Evolutionary conservation across 2,888 invertebrate genomes (phyloP).

Genomic region (Syritta pipiens): DNA sequence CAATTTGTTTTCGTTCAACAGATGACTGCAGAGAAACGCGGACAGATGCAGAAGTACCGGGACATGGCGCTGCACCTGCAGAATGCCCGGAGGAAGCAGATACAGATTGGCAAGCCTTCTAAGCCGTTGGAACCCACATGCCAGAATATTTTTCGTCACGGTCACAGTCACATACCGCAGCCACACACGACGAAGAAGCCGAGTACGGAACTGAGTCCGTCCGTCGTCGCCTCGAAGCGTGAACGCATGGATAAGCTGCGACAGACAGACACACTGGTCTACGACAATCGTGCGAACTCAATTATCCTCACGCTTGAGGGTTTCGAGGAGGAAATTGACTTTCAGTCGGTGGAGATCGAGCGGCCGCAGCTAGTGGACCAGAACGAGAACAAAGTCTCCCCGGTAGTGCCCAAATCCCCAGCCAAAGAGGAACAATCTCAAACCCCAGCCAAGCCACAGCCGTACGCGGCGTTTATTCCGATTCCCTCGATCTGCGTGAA

Average conservation of each 20-base stretch:
- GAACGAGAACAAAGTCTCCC: slow-evolving; percentile 55
- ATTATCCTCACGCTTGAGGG: slow-evolving; percentile 69
- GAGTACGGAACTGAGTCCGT: slow-evolving; percentile 7
- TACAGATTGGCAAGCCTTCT: neutral
- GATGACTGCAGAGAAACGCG: slow-evolving; percentile 76
- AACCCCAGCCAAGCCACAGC: slow-evolving; percentile 49
- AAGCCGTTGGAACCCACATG: slow-evolving; percentile 15
- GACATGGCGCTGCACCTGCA: slow-evolving; percentile 74
- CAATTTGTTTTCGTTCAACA: slow-evolving; percentile 50
- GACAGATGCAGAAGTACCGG: slow-evolving; percentile 73
- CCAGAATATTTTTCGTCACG: slow-evolving; percentile 55
- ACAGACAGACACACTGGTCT: slow-evolving; percentile 76
- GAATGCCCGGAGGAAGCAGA: slow-evolving; percentile 25
- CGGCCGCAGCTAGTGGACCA: slow-evolving; percentile 48
- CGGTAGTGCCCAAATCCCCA: slow-evolving; percentile 35
- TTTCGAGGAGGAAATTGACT: slow-evolving; percentile 54
- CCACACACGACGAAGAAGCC: too few relatives aligned
- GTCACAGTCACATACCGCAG: slow-evolving; percentile 64
- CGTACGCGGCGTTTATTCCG: slow-evolving; percentile 57
- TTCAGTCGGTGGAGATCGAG: slow-evolving; percentile 47
- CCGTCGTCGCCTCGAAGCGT: neutral
- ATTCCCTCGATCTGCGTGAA: slow-evolving; percentile 75
- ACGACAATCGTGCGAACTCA: slow-evolving; percentile 73
- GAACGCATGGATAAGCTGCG: slow-evolving; percentile 72
- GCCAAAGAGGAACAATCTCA: slow-evolving; percentile 30